phyloP scores from a whole-genome alignment of 1,140 invertebrate genomes.

The Aphelinus atriplicis region DNA sequence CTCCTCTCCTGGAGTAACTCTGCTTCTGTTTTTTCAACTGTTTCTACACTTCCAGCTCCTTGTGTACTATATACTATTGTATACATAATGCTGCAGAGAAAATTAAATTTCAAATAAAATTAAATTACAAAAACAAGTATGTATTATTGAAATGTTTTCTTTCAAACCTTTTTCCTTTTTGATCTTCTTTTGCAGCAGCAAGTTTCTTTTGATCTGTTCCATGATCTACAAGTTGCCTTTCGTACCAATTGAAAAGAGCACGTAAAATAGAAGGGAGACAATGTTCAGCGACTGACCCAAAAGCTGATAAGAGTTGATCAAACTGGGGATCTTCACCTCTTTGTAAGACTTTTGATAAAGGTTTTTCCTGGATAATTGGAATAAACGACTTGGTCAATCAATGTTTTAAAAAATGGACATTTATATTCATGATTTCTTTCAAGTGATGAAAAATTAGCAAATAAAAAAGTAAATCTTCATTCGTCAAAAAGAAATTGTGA shows the following conservation, averaged over 20 bases:
- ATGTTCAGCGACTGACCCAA: constrained; percentile 95
- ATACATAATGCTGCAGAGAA: constrained; percentile 73
- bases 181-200: constrained; percentile 70
- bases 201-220: constrained; percentile 68
- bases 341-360: constrained; percentile 92
- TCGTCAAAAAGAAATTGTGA: constrained; percentile 25
- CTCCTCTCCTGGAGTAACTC: constrained; percentile 85
- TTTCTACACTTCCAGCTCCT: constrained; percentile 72
- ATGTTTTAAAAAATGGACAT: neutral
- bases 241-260: constrained; percentile 97
- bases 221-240: constrained; percentile 82
- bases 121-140: constrained; percentile 2
- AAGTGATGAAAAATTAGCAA: too few relatives aligned
- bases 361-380: constrained; percentile 76
- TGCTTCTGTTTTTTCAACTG: constrained; percentile 75
- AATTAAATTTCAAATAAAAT: constrained; percentile 30
- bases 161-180: constrained; percentile 76
- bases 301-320: constrained; percentile 92
- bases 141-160: constrained; percentile 22
- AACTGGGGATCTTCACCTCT: constrained; percentile 94
- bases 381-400: constrained; percentile 6
- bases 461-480: constrained; percentile 21
- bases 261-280: constrained; percentile 94
- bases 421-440: constrained; percentile 25
- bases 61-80: constrained; percentile 65